Evolutionary conservation across 1,140 invertebrate genomes (phyloP).

Genomic region (Lasioglossum baleicum): DNA sequence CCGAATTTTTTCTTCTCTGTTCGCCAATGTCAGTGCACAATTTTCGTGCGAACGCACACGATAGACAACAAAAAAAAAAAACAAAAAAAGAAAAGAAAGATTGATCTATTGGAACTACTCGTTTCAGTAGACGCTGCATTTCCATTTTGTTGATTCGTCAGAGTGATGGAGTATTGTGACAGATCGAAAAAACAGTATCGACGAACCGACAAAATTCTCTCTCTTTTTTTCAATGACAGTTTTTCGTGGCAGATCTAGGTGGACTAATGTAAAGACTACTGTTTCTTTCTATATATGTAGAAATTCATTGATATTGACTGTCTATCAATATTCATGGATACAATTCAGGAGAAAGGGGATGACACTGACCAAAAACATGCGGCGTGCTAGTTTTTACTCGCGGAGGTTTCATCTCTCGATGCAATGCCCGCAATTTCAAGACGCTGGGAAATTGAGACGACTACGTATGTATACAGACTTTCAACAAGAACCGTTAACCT

Average conservation of each 20-base stretch:
- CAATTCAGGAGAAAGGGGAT: constrained; percentile 58
- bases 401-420: constrained; percentile 56
- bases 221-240: background rate
- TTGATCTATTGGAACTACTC: background rate
- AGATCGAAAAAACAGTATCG: constrained; percentile 1
- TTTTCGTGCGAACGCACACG: constrained; percentile 28
- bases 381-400: constrained; percentile 73
- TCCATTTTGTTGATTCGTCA: constrained; percentile 19
- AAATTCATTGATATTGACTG: constrained; percentile 54
- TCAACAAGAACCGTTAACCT: background rate
- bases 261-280: constrained; percentile 24
- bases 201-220: constrained; percentile 39
- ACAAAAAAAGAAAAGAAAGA: too few relatives aligned
- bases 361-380: constrained; percentile 76
- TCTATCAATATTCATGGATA: constrained; percentile 60
- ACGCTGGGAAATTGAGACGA: constrained; percentile 51
- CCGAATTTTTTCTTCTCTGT: background rate
- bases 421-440: constrained; percentile 55
- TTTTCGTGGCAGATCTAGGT: constrained; percentile 17
- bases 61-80: constrained; percentile 15
- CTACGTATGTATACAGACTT: background rate
- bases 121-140: background rate
- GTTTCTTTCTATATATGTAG: background rate
- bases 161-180: background rate
- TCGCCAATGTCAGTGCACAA: constrained; percentile 10